Conservation (phyloP, 2,797 vertebrate species). For the Bufotes viridis region DNA sequence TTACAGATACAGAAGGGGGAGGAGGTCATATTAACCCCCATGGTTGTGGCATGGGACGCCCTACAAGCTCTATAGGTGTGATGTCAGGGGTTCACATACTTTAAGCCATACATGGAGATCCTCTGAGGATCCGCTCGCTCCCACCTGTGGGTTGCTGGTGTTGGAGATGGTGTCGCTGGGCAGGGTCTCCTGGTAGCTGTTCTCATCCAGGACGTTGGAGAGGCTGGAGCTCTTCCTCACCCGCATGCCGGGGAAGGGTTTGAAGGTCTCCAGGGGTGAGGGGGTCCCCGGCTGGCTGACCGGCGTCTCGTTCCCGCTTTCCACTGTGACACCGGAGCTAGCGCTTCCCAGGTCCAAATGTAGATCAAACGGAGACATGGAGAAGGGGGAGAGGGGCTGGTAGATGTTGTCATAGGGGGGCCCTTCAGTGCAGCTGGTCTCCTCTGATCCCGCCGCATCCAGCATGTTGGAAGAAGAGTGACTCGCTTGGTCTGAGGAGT, state of each 20-base stretch:
- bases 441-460: conserved; percentile 67
- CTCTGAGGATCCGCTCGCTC: conserved; percentile 15
- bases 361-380: conserved; percentile 82
- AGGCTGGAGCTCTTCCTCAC: conserved; percentile 93
- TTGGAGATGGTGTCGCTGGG: conserved; percentile 89
- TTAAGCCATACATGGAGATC: no score
- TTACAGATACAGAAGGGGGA: no score
- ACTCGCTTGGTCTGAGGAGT: conserved; percentile 81
- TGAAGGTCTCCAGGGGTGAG: conserved; percentile 86
- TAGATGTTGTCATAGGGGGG: conserved; percentile 79
- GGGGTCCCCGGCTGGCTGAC: conserved; percentile 86
- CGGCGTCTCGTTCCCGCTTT: conserved; percentile 77
- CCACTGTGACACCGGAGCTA: conserved; percentile 69
- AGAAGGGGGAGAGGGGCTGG: conserved; percentile 88
- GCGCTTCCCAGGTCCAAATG: conserved; percentile 79
- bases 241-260: conserved; percentile 81
- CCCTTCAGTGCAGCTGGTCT: conserved; percentile 39
- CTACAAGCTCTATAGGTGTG: no score
- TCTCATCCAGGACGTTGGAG: conserved; percentile 92
- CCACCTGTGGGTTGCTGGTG: conserved; percentile 94
- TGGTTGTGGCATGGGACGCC: no score
- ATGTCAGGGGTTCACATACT: no score
- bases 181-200: conserved; percentile 84
- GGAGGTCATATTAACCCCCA: no score
- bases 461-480: conserved; percentile 80